phyloP scores from a whole-genome alignment of 64 coral and sea anemone species.

The Pachyseris speciosa region DNA sequence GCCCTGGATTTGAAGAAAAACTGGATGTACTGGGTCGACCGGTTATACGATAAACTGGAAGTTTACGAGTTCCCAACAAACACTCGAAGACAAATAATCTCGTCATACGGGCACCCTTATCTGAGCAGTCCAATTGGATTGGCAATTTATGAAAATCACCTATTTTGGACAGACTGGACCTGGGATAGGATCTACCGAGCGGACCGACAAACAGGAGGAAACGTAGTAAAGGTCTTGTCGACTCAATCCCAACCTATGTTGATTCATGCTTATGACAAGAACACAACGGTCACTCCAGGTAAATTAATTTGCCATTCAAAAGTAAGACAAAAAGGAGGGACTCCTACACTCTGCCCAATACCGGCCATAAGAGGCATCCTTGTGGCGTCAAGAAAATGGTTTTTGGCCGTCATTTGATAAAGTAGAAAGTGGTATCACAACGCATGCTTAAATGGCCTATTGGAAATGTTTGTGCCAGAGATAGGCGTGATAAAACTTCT shows the following conservation, averaged over 20 bases:
- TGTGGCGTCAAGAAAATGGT: background rate
- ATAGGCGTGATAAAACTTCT: too few species aligned
- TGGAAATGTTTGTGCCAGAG: too few species aligned
- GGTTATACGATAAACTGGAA: background rate
- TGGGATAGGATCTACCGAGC: background rate
- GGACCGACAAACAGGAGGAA: conserved; percentile 10
- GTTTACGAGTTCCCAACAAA: conserved; percentile 18
- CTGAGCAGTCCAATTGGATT: conserved; percentile 17
- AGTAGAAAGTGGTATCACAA: too few species aligned
- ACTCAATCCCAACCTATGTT: background rate
- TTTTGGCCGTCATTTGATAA: too few species aligned
- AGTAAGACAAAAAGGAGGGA: too few species aligned
- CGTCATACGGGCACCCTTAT: background rate
- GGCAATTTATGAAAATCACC: background rate
- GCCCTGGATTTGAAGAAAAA: conserved; percentile 46
- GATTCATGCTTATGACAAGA: background rate
- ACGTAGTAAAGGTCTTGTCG: background rate
- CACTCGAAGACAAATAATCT: conserved; percentile 1
- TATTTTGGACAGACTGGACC: conserved; percentile 24
- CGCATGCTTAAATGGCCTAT: too few species aligned
- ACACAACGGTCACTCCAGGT: background rate
- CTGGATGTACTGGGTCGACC: conserved; percentile 52
- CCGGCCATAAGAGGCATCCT: too few species aligned
- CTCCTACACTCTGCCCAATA: too few species aligned
- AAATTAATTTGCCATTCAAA: background rate